Percentiles rank a stretch among this genome's conserved stretches.
phyloP scores from a whole-genome alignment of 2,797 vertebrate genomes.

The Hippopotamyrus pictus region DNA sequence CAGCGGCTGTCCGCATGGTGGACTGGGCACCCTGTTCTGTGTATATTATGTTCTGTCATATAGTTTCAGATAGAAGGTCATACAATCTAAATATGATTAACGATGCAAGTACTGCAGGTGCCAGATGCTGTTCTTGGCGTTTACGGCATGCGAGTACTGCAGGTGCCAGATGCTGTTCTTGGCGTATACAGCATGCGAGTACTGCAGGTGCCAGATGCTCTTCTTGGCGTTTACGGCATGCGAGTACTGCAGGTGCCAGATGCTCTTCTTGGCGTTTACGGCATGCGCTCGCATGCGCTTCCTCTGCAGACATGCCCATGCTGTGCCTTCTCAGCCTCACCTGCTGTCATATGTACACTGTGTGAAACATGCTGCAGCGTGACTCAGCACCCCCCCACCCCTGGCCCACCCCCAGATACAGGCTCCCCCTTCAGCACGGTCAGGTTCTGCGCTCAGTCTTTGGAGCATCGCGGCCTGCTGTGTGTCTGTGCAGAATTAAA shows the following conservation, averaged over 20 bases:
- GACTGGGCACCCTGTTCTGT: background rate
- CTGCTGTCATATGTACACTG: background rate
- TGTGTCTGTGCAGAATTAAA: slow-evolving; percentile 54
- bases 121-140: no score
- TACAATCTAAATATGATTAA: background rate
- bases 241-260: no score
- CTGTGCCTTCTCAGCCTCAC: background rate
- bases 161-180: no score
- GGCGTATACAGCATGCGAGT: no score
- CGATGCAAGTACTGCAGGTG: background rate
- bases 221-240: no score
- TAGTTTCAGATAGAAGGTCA: background rate
- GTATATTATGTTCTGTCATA: background rate
- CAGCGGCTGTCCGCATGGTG: background rate
- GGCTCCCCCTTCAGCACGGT: slow-evolving; percentile 39
- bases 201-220: no score
- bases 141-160: background rate
- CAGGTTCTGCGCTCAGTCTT: slow-evolving; percentile 10
- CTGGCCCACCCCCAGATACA: background rate
- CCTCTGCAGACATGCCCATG: background rate
- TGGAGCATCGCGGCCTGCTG: slow-evolving; percentile 37
- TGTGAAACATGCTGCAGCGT: background rate
- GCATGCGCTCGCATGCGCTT: background rate
- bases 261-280: no score
- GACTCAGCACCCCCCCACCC: background rate